These are phyloP conservation scores for Podabrus alpinus DNA, from an alignment of 2,888 invertebrate genomes.

Conservation along the genomic window DNA sequence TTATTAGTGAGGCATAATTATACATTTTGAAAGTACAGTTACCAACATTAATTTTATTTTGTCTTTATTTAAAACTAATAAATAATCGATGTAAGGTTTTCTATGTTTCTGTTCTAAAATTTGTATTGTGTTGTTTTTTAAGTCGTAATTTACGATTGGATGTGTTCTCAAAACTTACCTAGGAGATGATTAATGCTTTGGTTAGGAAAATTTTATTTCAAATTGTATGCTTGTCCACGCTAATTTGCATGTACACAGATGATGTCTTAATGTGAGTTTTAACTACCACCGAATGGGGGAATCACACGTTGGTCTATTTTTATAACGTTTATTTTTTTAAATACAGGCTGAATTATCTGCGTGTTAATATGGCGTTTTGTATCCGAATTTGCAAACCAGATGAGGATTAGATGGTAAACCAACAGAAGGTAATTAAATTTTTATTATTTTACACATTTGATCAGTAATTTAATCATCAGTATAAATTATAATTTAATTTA, in stretches of 20 bases:
- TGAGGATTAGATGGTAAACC: background rate
- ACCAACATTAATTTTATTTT: background rate
- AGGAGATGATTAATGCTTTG: background rate
- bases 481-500: constrained; percentile 3
- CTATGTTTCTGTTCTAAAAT: background rate
- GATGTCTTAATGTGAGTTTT: background rate
- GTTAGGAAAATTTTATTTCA: background rate
- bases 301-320: background rate
- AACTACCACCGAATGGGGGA: background rate
- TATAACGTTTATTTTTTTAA: background rate
- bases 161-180: background rate
- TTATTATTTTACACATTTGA: background rate
- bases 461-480: background rate
- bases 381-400: background rate
- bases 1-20: constrained; percentile 2
- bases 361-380: background rate
- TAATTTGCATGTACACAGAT: background rate
- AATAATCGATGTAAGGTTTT: background rate
- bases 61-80: background rate
- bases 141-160: background rate
- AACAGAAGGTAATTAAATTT: background rate
- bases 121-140: background rate
- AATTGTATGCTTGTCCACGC: background rate
- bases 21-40: background rate
- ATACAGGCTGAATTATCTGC: background rate